These are phyloP conservation scores for Leptopilina boulardi DNA, from an alignment of 1,140 invertebrate species.

Conservation along the genomic window DNA sequence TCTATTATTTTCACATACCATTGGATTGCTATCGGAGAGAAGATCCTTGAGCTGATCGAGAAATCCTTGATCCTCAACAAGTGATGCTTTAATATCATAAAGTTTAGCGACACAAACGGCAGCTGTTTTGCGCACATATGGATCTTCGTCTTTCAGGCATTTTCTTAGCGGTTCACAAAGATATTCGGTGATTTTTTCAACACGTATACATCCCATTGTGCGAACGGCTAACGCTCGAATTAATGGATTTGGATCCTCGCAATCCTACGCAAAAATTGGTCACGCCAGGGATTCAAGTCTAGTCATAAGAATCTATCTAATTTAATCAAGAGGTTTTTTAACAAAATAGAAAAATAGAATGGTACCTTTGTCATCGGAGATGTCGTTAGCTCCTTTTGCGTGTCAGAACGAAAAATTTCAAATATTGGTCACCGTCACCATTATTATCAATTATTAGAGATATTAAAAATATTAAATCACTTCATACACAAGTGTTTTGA, in stretches of 20 bases:
- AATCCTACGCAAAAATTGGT: slow-evolving; percentile 88
- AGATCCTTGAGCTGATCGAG: slow-evolving; percentile 98
- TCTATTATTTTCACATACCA: slow-evolving; percentile 81
- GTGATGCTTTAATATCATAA: slow-evolving; percentile 98
- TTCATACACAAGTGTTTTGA: slow-evolving; percentile 52
- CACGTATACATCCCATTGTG: slow-evolving; percentile 99
- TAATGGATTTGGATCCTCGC: slow-evolving; percentile 99
- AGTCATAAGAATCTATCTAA: slow-evolving; percentile 74
- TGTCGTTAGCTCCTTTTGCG: slow-evolving; percentile 77
- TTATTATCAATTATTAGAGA: slow-evolving; percentile 70
- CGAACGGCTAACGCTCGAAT: slow-evolving; percentile 98
- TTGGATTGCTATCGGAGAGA: slow-evolving; percentile 99
- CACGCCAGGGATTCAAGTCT: slow-evolving; percentile 77
- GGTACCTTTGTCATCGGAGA: slow-evolving; percentile 77
- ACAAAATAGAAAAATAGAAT: slow-evolving; percentile 74
- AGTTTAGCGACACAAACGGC: slow-evolving; percentile 99
- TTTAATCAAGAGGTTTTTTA: slow-evolving; percentile 72
- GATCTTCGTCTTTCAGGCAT: slow-evolving; percentile 99
- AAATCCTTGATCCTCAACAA: slow-evolving; percentile 99
- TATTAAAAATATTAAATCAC: slow-evolving; percentile 65
- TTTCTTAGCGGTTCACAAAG: slow-evolving; percentile 98
- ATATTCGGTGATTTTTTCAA: slow-evolving; percentile 99
- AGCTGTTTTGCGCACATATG: slow-evolving; percentile 99
- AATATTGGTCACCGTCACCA: slow-evolving; percentile 77
- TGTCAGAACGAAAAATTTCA: slow-evolving; percentile 78